Conservation (phyloP, 2,888 invertebrate genomes). For the Meandrusa payeni region DNA sequence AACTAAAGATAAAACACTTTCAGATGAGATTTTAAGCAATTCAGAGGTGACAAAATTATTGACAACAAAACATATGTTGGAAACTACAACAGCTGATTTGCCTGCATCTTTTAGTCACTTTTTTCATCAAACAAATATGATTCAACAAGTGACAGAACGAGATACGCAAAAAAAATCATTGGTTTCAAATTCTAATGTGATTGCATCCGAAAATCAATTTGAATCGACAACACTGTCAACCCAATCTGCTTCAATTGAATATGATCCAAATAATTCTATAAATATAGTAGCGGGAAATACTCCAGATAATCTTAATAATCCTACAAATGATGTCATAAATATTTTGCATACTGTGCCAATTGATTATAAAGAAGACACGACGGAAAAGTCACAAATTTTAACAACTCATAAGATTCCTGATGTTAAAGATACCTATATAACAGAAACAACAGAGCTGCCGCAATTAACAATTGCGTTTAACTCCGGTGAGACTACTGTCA, state of each 20-base stretch:
- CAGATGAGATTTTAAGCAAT: not conserved
- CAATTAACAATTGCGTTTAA: not conserved
- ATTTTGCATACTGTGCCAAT: not conserved
- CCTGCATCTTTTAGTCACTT: not conserved
- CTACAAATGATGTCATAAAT: not conserved
- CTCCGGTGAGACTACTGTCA: not conserved
- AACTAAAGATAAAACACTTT: not conserved
- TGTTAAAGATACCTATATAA: not conserved
- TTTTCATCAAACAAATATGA: conserved; percentile 1
- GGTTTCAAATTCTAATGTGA: too few relatives aligned
- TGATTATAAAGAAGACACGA: not conserved
- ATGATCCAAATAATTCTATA: too few relatives aligned
- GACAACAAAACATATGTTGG: not conserved
- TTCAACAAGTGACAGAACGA: not conserved
- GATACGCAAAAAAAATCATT: too few relatives aligned
- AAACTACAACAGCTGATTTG: not conserved
- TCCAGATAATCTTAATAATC: not conserved
- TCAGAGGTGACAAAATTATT: not conserved
- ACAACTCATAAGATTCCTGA: not conserved
- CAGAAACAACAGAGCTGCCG: not conserved
- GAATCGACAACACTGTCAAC: too few relatives aligned
- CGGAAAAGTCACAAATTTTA: not conserved
- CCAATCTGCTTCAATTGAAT: not conserved
- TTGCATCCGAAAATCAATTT: not conserved
- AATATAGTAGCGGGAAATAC: too few relatives aligned